Base-by-base conservation (phyloP, 2,113 vertebrate genomes). In the Poecile atricapillus region DNA sequence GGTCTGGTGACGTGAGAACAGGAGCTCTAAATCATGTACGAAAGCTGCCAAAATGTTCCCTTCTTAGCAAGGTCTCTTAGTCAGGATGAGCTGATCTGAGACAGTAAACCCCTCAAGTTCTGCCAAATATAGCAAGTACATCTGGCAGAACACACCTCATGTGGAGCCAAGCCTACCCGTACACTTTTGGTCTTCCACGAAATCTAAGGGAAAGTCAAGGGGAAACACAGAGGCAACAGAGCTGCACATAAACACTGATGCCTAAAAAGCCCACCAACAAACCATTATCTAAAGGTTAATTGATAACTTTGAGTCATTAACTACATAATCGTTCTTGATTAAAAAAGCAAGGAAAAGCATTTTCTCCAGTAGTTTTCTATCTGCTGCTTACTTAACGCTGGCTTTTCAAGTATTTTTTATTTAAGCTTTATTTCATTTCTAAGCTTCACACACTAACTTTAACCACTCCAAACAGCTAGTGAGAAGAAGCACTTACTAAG, bases 1-100 rank as follows among this genome's bases (percentile, higher is more conserved):
- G 71, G 77, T 41, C 80, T 93, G 86, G 55, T 65, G 31, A 93
- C 9, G 8, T 43, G 80, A 91, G 43, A 80, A 91, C 7, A 95
- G 37, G 49, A 90, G 91, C 25, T 94, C 85, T 83, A 78, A 87
- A 84, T 87, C 37, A 60, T 16, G 46, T 41, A 85, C 17, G 93
- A 95, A 97, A 94, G 91, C 67, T 97, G 65, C 87, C 89, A 97
- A 88, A 94, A 95, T 91, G 80, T 95, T 96, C 71, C 89, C 78
- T 90, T 95, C 94, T 95, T 77, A 86, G 79, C 31, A 80, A 95
- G 59, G 74, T 79, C 78, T 89, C 39, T 79, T 70, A 88, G 44
- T 79, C 56, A 80, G 82, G 76, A 90, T 30, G 68, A 96, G 86
- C 65, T 86, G 89, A 83, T 90, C 77, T 85, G 82, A 89, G 59